A percentile compares a stretch with the other conserved stretches of the same genome.
phyloP scores from a whole-genome alignment of 2,888 invertebrate genomes.

The Pegoplata infirma region DNA sequence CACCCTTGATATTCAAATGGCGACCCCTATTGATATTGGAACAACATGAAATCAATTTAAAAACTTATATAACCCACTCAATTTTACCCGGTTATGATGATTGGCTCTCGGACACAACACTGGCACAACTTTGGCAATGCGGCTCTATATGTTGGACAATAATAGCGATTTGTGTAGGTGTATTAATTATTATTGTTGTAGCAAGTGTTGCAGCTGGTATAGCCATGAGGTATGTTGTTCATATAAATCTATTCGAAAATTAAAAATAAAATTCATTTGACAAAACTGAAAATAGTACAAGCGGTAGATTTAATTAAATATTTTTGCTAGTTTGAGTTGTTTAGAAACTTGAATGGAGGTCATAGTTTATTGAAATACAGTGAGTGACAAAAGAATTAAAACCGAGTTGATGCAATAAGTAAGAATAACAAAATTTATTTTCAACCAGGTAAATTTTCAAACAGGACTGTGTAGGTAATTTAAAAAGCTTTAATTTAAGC shows the following conservation, averaged over 20 bases:
- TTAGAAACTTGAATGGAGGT: too few species aligned
- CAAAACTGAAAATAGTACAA: too few species aligned
- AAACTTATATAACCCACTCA: slow-evolving; percentile 76
- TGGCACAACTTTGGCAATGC: slow-evolving; percentile 74
- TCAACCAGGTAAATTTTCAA: too few species aligned
- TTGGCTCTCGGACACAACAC: slow-evolving; percentile 76
- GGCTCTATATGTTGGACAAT: slow-evolving; percentile 77
- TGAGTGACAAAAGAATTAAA: too few species aligned
- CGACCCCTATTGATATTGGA: slow-evolving; percentile 77
- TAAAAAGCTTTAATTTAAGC: too few species aligned
- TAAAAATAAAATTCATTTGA: too few species aligned
- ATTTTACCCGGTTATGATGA: slow-evolving; percentile 76
- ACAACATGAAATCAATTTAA: slow-evolving; percentile 70
- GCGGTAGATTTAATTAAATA: too few species aligned
- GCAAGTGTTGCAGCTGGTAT: slow-evolving; percentile 76
- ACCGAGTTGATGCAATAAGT: too few species aligned
- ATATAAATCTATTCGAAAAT: not conserved
- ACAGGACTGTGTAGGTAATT: too few species aligned
- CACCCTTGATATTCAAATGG: slow-evolving; percentile 70
- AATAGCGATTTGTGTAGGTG: slow-evolving; percentile 72
- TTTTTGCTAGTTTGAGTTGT: too few species aligned
- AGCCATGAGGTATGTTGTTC: slow-evolving; percentile 73
- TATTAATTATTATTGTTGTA: slow-evolving; percentile 72
- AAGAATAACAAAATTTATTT: too few species aligned
- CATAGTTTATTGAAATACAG: too few species aligned